phyloP scores from a whole-genome alignment of 2,797 vertebrate genomes.

The Naso thynnoides region DNA sequence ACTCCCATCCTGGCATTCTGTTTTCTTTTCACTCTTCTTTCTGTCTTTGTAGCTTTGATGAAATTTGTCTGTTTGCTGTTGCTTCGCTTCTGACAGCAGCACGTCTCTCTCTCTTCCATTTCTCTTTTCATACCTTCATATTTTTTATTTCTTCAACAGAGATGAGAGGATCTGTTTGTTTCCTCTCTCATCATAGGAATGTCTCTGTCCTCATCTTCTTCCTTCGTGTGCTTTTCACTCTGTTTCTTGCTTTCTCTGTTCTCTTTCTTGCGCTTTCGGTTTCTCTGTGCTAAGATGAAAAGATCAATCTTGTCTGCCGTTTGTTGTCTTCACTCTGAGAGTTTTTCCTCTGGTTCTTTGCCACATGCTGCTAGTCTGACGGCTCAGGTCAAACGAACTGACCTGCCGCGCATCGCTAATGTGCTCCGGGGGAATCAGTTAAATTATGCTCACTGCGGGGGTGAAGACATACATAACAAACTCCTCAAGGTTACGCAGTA shows the following conservation, averaged over 20 bases:
- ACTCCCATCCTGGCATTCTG: background rate
- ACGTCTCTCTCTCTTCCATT: conserved; percentile 3
- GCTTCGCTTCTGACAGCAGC: background rate
- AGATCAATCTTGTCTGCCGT: conserved; percentile 60
- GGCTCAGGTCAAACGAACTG: conserved; percentile 71
- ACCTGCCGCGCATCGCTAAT: conserved; percentile 69
- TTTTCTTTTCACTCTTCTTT: background rate
- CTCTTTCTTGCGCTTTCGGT: conserved; percentile 10
- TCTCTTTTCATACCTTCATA: background rate
- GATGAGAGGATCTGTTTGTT: conserved; percentile 34
- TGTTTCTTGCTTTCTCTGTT: conserved; percentile 2
- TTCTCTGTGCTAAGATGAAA: conserved; percentile 54
- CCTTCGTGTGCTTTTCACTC: background rate
- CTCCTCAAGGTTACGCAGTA: conserved; percentile 71
- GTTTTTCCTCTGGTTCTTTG: conserved; percentile 57
- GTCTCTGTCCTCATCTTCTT: conserved; percentile 11
- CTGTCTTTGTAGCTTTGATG: conserved; percentile 21
- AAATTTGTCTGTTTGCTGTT: conserved; percentile 31
- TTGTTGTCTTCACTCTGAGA: conserved; percentile 55
- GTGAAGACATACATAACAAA: conserved; percentile 63
- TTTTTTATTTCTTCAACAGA: conserved; percentile 9
- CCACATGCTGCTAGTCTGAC: conserved; percentile 74
- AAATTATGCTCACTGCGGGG: conserved; percentile 75
- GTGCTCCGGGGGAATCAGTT: conserved; percentile 66
- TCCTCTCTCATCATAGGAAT: conserved; percentile 18